Conservation (phyloP, 1,140 invertebrate species). For the Bombus superbus region DNA sequence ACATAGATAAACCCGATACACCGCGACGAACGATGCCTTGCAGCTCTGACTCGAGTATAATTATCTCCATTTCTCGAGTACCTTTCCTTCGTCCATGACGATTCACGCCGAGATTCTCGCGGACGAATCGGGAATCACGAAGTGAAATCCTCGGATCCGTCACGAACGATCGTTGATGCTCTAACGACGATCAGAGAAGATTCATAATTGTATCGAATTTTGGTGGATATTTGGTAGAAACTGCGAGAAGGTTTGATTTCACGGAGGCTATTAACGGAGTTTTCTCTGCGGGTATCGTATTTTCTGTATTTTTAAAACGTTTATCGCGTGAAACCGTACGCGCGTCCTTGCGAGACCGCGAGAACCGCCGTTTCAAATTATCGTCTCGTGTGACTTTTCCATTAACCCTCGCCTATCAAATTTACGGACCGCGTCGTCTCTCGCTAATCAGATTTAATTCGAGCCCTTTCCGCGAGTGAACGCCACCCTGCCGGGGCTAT, state of each 20-base stretch:
- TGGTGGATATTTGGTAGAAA: not conserved
- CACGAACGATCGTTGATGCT: not conserved
- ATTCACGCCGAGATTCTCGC: constrained; percentile 10
- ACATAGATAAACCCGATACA: constrained; percentile 62
- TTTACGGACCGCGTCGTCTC: constrained; percentile 15
- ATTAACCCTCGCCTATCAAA: constrained; percentile 28
- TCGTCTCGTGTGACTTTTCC: constrained; percentile 38
- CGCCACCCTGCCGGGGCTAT: not conserved
- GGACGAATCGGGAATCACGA: not conserved
- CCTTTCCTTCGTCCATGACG: constrained; percentile 27
- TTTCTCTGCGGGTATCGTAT: not conserved
- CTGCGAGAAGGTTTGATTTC: not conserved
- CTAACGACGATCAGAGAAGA: not conserved
- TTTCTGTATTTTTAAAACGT: constrained; percentile 24
- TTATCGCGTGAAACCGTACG: not conserved
- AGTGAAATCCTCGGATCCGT: not conserved
- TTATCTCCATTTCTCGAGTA: constrained; percentile 47
- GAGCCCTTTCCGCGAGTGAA: constrained; percentile 2
- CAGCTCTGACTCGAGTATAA: constrained; percentile 37
- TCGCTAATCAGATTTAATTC: constrained; percentile 34
- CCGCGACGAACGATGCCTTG: constrained; percentile 25
- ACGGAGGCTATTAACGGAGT: not conserved
- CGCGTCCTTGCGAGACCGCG: constrained; percentile 17
- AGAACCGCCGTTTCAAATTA: constrained; percentile 22
- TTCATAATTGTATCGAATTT: not conserved